Conservation (phyloP, 2,888 invertebrate species). For the Cancer borealis region DNA sequence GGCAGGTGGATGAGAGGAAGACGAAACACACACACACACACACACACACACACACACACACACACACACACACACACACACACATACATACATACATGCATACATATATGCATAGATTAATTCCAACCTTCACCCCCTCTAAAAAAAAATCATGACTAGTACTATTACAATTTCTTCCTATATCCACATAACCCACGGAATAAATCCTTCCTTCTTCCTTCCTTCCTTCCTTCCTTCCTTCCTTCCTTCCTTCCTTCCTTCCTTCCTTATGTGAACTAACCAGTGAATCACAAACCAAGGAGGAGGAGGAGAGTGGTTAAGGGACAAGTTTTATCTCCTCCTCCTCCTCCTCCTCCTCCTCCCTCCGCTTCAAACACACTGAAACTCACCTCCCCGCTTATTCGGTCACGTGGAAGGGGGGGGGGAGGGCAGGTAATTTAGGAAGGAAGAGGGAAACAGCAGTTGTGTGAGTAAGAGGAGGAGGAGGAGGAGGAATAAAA, state of each 20-base stretch:
- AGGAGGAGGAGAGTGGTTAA: background rate
- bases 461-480: background rate
- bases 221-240: no score
- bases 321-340: background rate
- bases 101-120: no score
- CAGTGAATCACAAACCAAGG: background rate
- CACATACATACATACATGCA: no score
- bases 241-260: background rate
- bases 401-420: constrained; percentile 19
- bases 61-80: no score
- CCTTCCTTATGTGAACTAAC: background rate
- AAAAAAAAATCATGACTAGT: no score
- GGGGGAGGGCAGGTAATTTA: background rate
- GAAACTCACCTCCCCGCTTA: background rate
- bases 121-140: no score
- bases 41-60: no score
- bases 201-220: no score
- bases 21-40: no score
- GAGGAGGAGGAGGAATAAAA: background rate
- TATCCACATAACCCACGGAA: no score
- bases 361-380: background rate
- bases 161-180: no score
- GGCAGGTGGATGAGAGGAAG: background rate
- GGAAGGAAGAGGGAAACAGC: background rate
- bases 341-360: background rate